A percentile compares a stretch with the other conserved stretches of the same genome.
phyloP scores from a whole-genome alignment of 2,797 vertebrate genomes.

The Rhadinocentrus ornatus region DNA sequence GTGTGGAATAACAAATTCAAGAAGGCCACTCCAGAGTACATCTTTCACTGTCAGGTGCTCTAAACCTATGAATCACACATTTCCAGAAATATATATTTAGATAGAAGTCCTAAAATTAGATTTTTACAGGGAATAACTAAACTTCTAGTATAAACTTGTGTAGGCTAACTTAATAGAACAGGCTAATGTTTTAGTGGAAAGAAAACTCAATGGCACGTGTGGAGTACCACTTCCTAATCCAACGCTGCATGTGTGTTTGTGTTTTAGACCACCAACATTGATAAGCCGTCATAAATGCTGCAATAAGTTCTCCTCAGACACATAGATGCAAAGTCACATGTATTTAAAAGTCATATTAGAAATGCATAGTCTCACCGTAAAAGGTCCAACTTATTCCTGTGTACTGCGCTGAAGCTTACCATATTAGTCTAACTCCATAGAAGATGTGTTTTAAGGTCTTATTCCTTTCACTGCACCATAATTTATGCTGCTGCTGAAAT shows the following conservation, averaged over 20 bases:
- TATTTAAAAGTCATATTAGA: slow-evolving; percentile 13
- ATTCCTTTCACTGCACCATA: slow-evolving; percentile 46
- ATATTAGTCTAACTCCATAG: slow-evolving; percentile 23
- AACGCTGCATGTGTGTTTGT: slow-evolving; percentile 78
- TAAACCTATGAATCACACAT: background rate
- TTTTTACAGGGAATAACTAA: background rate
- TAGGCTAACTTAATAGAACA: slow-evolving; percentile 33
- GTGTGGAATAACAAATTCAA: slow-evolving; percentile 99
- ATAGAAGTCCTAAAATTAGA: background rate
- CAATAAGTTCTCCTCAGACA: slow-evolving; percentile 12
- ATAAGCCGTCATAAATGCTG: slow-evolving; percentile 45
- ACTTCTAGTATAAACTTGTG: background rate
- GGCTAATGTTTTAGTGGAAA: slow-evolving; percentile 45
- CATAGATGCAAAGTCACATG: slow-evolving; percentile 37
- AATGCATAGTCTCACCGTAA: slow-evolving; percentile 6
- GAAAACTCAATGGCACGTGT: slow-evolving; percentile 71
- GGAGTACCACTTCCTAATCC: slow-evolving; percentile 91
- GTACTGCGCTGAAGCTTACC: slow-evolving; percentile 24
- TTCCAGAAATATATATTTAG: background rate
- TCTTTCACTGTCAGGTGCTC: slow-evolving; percentile 97
- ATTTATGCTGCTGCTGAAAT: slow-evolving; percentile 61
- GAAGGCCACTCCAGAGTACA: slow-evolving; percentile 95
- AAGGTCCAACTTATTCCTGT: slow-evolving; percentile 19
- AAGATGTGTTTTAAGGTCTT: slow-evolving; percentile 48
- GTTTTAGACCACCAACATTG: slow-evolving; percentile 82